Evolutionary conservation across 2,888 invertebrate genomes (phyloP), one percentile per base, ranked within the genome.

Genomic region (Eutolmus rufibarbis): DNA sequence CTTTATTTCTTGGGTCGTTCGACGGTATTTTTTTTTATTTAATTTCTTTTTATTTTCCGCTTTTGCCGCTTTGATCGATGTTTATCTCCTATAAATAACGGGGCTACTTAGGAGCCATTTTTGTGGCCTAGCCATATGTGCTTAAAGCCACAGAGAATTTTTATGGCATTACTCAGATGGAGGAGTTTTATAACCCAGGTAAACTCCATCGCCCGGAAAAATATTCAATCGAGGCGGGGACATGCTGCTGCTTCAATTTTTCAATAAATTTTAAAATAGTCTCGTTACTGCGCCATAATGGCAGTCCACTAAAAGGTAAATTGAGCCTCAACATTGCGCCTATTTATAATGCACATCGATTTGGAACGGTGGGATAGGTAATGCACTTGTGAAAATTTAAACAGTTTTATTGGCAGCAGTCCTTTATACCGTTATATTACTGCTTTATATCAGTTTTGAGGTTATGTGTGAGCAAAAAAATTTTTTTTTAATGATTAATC

Each of bases 11-110:
- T 66, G 19, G 66, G 66, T 19, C 28, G n/a, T 19, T 66, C 19
- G 66, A 57, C 19, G 43, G n/a, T n/a, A 16, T 40, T 51, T 51
- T 81, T 46, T 81, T 81, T 81, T 81, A 7, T 46, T 43, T 79
- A 23, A 51, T 46, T 46, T 46, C 12, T 46, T 46, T 46, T 37
- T 43, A 31, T 56, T 56, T 46, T 56, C 51, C 16, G 43, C 5
- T 56, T 46, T 56, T 51, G 43, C 66, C 19, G 28, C 31, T 81
- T 81, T 34, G 28, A 81, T 81, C 56, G 51, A 56, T 81, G 81
- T 78, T 78, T 78, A 78, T 78, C 81, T 51, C 51, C 81, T 51
- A 81, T 81, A 81, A 81, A 81, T 81, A 81, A 81, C 81, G 81
- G 81, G n/a, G 56, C 37, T 81, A 56, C 56, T 81, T 51, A 56